phyloP scores from a whole-genome alignment of 2,888 invertebrate species.

The Ecdyonurus torrentis region DNA sequence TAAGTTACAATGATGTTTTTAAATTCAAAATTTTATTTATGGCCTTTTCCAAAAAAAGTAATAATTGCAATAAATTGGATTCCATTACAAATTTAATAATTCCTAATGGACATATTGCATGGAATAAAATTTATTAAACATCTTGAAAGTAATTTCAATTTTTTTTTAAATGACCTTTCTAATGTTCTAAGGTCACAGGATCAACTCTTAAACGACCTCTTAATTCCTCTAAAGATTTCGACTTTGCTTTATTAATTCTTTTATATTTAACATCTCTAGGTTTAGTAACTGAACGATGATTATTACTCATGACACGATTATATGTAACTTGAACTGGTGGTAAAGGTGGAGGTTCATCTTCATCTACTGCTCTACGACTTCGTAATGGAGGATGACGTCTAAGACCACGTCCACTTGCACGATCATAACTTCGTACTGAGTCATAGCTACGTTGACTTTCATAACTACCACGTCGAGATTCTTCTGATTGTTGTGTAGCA shows the following conservation, averaged over 20 bases:
- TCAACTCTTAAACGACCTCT: slow-evolving; percentile 50
- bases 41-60: too few species aligned
- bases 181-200: too few species aligned
- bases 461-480: not conserved
- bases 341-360: not conserved
- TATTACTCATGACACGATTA: slow-evolving; percentile 75
- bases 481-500: not conserved
- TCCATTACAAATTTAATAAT: too few species aligned
- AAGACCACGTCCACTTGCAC: not conserved
- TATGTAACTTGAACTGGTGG: slow-evolving; percentile 30
- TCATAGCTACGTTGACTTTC: too few species aligned
- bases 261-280: slow-evolving; percentile 85
- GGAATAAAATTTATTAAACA: too few species aligned
- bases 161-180: too few species aligned
- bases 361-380: not conserved
- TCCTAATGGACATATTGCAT: too few species aligned
- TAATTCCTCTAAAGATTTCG: slow-evolving; percentile 71
- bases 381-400: slow-evolving; percentile 1
- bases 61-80: too few species aligned
- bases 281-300: slow-evolving; percentile 70
- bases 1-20: too few species aligned
- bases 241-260: slow-evolving; percentile 78
- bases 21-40: too few species aligned
- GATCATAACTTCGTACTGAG: too few species aligned
- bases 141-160: too few species aligned